Base-by-base conservation (phyloP, 2,797 vertebrate species). In the Galaxias olidus region DNA sequence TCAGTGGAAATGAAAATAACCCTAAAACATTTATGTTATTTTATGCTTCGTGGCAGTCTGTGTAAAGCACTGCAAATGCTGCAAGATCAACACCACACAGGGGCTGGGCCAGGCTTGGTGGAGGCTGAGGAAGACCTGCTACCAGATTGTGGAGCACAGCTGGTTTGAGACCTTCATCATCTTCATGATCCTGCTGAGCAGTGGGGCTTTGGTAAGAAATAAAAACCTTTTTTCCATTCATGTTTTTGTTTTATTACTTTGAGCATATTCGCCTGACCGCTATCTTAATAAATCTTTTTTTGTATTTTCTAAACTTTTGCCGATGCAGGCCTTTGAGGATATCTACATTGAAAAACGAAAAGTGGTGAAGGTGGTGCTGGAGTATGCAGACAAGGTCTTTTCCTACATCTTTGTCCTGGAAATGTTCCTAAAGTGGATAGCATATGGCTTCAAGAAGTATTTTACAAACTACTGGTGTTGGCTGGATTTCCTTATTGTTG, bases 381-480 rank as follows among this genome's bases (percentile, higher is more conserved):
- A 88, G 17, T 98, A 96, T 0, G 93, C 96, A 0, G 97, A 99
- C 87, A 96, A 96, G 83, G 80, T 98, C 54, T 99, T 98, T 87
- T 98, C 95, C 74, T 98, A 95, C 48, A 88, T 98, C 83, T 99
- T 99, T 18, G 90, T 98, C 66, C 89, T 98, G 68, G 97, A 99
- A 84, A 98, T 99, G 97, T 89, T 98, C 50, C 92, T 98, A 61
- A 99, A 99, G 80, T 98, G 97, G 97, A 93, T 94, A 30, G 97
- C 97, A 0, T 99, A 98, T 0, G 96, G 96, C 73, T 98, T 99
- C 84, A 95, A 94, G 89, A 97, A 95, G 70, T 99, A 98, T 75
- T 99, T 98, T 86, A 99, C 96, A 72, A 98, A 94, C 4, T 96
- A 94, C 78, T 99, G 97, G 97, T 99, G 97, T 85, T 99, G 97